Conservation (phyloP, 23 tunicate genomes). For the Halocynthia roretzi region DNA sequence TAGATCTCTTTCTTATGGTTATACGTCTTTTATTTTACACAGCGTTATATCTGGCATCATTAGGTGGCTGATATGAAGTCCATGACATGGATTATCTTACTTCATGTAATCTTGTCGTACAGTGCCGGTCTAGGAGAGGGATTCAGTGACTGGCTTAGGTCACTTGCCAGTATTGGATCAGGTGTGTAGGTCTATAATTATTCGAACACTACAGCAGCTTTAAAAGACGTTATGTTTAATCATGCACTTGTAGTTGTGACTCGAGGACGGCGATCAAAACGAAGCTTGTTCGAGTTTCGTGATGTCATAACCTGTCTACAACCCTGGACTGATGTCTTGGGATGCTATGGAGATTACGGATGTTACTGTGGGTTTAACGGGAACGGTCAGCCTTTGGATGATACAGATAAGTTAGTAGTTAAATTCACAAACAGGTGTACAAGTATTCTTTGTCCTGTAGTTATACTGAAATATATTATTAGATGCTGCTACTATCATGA, state of each 20-base stretch:
- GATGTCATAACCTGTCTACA: conserved; percentile 63
- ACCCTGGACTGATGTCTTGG: conserved; percentile 67
- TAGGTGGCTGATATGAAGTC: conserved; percentile 12
- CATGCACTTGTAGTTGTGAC: no score
- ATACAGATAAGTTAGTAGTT: conserved; percentile 65
- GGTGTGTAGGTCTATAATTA: neutral
- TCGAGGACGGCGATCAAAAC: conserved; percentile 34
- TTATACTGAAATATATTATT: neutral
- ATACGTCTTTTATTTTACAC: no score
- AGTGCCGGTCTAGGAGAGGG: conserved; percentile 12
- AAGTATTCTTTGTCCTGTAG: neutral
- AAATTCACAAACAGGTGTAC: neutral
- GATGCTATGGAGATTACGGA: conserved; percentile 77
- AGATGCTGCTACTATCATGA: conserved; percentile 85
- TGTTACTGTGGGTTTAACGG: conserved; percentile 85
- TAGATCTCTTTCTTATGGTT: no score
- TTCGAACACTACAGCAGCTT: neutral
- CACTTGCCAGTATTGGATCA: neutral
- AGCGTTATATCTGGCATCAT: no score
- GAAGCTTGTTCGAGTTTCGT: conserved; percentile 69
- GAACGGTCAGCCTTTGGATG: conserved; percentile 74
- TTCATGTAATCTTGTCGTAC: conserved; percentile 9
- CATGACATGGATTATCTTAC: conserved; percentile 9
- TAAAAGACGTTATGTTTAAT: no score
- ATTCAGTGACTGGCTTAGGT: conserved; percentile 3